Evolutionary conservation across 2,888 invertebrate species (phyloP).

Genomic region (Cantharis rufa): DNA sequence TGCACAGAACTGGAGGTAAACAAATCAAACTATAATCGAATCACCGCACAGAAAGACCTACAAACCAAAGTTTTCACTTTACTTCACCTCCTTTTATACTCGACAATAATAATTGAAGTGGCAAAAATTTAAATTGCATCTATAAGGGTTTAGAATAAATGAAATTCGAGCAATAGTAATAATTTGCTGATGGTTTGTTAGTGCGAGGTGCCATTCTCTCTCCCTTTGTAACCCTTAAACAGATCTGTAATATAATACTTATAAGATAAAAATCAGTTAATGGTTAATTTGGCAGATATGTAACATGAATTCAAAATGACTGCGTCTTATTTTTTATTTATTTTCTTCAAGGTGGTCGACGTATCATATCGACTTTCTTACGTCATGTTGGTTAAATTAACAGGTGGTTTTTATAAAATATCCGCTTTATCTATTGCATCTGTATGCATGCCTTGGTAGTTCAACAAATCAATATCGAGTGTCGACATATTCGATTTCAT

Average conservation of each 20-base stretch:
- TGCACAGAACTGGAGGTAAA: constrained; percentile 51
- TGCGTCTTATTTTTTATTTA: constrained; percentile 30
- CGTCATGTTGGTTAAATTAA: constrained; percentile 34
- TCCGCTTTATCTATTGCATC: constrained; percentile 40
- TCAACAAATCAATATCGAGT: constrained; percentile 39
- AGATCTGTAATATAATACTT: constrained; percentile 16
- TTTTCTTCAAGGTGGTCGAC: constrained; percentile 38
- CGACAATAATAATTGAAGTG: constrained; percentile 4
- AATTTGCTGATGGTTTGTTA: background rate
- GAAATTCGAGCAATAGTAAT: background rate
- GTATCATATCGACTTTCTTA: constrained; percentile 36
- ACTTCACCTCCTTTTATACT: constrained; percentile 18
- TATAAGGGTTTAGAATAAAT: background rate
- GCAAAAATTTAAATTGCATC: constrained; percentile 11
- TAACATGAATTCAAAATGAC: constrained; percentile 42
- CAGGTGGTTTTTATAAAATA: constrained; percentile 41
- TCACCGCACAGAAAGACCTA: constrained; percentile 42
- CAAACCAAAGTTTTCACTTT: constrained; percentile 13
- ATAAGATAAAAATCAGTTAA: constrained; percentile 33
- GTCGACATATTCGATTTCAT: constrained; percentile 24
- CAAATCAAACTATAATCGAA: constrained; percentile 55
- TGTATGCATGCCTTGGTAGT: constrained; percentile 39
- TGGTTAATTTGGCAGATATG: constrained; percentile 43
- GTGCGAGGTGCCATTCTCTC: background rate
- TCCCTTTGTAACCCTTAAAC: constrained; percentile 1